phyloP scores from a whole-genome alignment of 1,140 invertebrate species.

The Venturia canescens region DNA sequence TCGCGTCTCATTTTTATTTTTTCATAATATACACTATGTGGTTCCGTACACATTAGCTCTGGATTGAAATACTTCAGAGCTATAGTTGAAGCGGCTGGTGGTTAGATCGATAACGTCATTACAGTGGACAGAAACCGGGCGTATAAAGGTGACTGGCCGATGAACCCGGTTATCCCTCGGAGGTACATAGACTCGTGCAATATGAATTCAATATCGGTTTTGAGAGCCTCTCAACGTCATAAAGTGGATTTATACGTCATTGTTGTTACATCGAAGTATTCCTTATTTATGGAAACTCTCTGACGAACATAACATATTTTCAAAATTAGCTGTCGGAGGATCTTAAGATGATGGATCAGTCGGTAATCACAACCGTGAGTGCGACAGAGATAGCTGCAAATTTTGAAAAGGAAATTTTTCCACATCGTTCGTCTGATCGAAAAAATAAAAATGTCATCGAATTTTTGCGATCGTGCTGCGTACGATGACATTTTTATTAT shows the following conservation, averaged over 20 bases:
- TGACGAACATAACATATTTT: no score
- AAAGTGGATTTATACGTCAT: constrained; percentile 9
- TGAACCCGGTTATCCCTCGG: neutral
- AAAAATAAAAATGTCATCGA: no score
- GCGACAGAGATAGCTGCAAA: no score
- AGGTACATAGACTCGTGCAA: neutral
- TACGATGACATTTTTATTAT: no score
- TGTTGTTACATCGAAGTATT: neutral
- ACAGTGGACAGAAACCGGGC: constrained; percentile 18
- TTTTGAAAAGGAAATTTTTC: no score
- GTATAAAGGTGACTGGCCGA: constrained; percentile 24
- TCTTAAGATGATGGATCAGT: no score
- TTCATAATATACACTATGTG: neutral
- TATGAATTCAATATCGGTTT: constrained; percentile 11
- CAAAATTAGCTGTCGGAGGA: no score
- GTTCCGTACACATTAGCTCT: neutral
- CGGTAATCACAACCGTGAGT: no score
- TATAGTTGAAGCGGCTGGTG: constrained; percentile 19
- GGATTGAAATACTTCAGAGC: constrained; percentile 9
- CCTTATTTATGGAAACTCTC: neutral
- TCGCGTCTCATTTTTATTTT: neutral
- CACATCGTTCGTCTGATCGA: no score
- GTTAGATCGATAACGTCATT: constrained; percentile 19
- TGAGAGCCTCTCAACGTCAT: neutral
- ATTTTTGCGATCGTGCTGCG: no score